A percentile compares a stretch with the other conserved stretches of the same genome.
Conservation (phyloP, 2,888 invertebrate genomes). For the Orthosia incerta region DNA sequence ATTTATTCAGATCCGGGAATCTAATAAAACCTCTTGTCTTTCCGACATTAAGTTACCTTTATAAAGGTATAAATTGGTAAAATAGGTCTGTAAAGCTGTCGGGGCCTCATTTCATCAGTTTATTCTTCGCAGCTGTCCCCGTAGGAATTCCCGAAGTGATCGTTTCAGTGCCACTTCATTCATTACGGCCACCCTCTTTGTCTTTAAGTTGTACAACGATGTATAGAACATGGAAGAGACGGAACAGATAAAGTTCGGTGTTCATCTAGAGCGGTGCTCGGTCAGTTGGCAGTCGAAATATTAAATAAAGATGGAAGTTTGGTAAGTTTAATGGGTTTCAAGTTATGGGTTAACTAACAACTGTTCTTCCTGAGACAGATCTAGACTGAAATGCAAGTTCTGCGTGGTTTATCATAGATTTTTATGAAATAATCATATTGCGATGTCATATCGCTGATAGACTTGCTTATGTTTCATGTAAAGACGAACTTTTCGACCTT, state of each 20-base stretch:
- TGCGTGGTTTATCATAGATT: not conserved
- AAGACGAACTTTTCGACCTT: constrained; percentile 5
- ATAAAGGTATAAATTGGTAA: constrained; percentile 76
- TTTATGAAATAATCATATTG: not conserved
- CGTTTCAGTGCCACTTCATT: constrained; percentile 78
- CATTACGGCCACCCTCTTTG: constrained; percentile 77
- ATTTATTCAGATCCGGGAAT: constrained; percentile 64
- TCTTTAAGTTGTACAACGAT: constrained; percentile 66
- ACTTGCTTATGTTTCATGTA: not conserved
- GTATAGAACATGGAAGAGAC: constrained; percentile 59
- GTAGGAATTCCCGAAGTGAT: constrained; percentile 75
- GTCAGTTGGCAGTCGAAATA: constrained; percentile 26
- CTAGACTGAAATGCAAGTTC: not conserved
- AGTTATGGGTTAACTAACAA: constrained; percentile 8
- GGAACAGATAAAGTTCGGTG: constrained; percentile 49
- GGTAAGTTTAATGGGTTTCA: constrained; percentile 26
- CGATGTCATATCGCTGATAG: not conserved
- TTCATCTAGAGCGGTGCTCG: not conserved
- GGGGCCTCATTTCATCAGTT: constrained; percentile 76
- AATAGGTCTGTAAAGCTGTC: constrained; percentile 72
- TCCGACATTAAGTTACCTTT: constrained; percentile 66
- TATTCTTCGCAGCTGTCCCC: constrained; percentile 78
- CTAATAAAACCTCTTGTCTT: constrained; percentile 64
- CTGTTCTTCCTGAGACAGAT: constrained; percentile 1
- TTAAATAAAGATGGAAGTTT: constrained; percentile 30